These are phyloP conservation scores for Panulirus ornatus DNA, from an alignment of 1,140 invertebrate genomes.

Conservation along the genomic window DNA sequence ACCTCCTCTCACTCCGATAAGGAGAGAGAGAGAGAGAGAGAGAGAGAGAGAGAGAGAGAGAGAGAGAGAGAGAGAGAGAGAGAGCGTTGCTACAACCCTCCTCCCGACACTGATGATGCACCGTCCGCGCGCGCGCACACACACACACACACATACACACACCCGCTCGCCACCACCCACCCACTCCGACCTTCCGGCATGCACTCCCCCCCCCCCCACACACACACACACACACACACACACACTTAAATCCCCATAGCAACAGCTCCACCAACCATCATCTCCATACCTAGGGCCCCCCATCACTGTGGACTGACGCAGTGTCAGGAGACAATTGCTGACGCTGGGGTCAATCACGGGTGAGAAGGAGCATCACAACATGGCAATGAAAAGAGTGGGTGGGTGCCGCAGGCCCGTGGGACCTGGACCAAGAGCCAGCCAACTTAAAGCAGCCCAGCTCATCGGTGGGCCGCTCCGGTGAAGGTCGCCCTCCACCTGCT, in stretches of 20 bases:
- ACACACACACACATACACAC: neutral
- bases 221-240: too few species aligned
- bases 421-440: neutral
- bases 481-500: neutral
- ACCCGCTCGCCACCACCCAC: neutral
- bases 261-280: too few species aligned
- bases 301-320: neutral
- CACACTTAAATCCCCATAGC: too few species aligned
- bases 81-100: neutral
- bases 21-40: slow-evolving; percentile 6
- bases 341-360: neutral
- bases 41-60: slow-evolving; percentile 10
- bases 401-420: neutral
- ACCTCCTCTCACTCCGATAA: neutral
- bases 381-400: neutral
- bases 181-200: neutral
- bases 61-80: slow-evolving; percentile 38
- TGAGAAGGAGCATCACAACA: neutral
- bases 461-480: neutral
- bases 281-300: neutral
- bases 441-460: slow-evolving; percentile 11
- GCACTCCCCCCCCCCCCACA: neutral
- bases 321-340: neutral
- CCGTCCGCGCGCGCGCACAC: too few species aligned
- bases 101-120: neutral